phyloP scores from a whole-genome alignment of 2,888 invertebrate genomes.

The Agrochola lota region DNA sequence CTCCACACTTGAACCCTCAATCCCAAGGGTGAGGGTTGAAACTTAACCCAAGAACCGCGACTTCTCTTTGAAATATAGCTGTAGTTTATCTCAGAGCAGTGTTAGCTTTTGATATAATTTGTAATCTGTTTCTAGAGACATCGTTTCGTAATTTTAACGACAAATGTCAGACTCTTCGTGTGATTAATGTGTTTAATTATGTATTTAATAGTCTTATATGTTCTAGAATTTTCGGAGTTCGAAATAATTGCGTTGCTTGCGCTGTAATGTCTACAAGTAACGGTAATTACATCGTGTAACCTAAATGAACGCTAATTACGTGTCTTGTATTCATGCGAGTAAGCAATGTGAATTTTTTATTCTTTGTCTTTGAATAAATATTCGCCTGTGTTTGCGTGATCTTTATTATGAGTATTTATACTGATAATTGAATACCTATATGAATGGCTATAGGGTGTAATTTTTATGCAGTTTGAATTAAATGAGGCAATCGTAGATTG shows the following conservation, averaged over 20 bases:
- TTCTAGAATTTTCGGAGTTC: constrained; percentile 20
- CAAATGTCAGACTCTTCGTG: constrained; percentile 48
- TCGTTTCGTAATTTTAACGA: constrained; percentile 68
- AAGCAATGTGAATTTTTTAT: neutral
- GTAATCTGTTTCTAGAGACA: constrained; percentile 67
- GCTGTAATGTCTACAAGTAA: constrained; percentile 24
- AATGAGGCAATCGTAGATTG: no score
- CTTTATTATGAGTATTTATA: no score
- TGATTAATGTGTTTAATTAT: constrained; percentile 56
- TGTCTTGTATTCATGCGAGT: neutral
- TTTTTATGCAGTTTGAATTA: no score
- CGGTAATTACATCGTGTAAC: constrained; percentile 24
- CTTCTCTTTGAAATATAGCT: constrained; percentile 75
- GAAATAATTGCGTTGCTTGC: constrained; percentile 19
- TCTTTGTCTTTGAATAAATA: neutral
- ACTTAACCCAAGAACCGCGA: constrained; percentile 74
- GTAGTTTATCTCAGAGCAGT: constrained; percentile 73
- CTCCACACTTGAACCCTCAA: constrained; percentile 28
- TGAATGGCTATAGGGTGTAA: no score
- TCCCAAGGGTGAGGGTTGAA: constrained; percentile 68
- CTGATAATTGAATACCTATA: neutral
- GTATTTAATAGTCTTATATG: constrained; percentile 36
- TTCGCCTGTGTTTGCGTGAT: no score
- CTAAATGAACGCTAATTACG: constrained; percentile 11
- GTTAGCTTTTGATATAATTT: constrained; percentile 74